Evolutionary conservation across 2,888 invertebrate genomes (phyloP), one percentile per base, ranked within the genome.

Genomic region (Clusia tigrina): DNA sequence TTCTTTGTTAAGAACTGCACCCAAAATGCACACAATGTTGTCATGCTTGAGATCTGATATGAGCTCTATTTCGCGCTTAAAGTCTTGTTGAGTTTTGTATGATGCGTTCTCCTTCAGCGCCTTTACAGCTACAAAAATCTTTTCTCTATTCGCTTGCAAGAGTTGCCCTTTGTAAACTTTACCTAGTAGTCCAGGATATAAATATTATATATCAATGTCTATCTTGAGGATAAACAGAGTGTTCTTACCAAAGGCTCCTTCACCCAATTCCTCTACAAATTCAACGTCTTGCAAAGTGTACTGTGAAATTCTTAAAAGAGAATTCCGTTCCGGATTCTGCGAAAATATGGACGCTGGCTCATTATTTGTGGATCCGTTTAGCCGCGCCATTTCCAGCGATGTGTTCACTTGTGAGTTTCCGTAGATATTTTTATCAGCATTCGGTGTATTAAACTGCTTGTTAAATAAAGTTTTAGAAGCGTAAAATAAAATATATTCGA

Each of bases 141-240:
- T 89, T 24, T 90, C 90, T 52, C 86, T 86, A 53, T 87, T 87
- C 66, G 87, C 86, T 75, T 87, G 88, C n/a, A 88, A 87, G 59
- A 97, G 85, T 80, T 96, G 95, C 1, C 97, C 98, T 85, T 96
- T 96, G 82, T 95, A 98, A 0, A 98, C 97, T 86, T 95, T 96
- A 22, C 83, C 83, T 83, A 53, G 48, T 5, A 60, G 25, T 53
- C 20, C 6, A 20, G n/a, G 22, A 53, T 5, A 53, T 32, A 32
- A 9, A 32, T 32, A 32, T 9, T 32, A 32, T 32, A 32, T 42
- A 42, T 42, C 3, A 42, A 42, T 42, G 9, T n/a, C 3, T 51
- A 51, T 9, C 5, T 52, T 15, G 17, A 12, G 2, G 6, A 54
- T 25, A 53, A 22, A 53, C 24, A 2, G 22, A 32, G 24, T 15